A percentile compares a stretch with the other conserved stretches of the same genome.
Conservation (phyloP, 2,797 vertebrate genomes). For the Onychomys torridus region DNA sequence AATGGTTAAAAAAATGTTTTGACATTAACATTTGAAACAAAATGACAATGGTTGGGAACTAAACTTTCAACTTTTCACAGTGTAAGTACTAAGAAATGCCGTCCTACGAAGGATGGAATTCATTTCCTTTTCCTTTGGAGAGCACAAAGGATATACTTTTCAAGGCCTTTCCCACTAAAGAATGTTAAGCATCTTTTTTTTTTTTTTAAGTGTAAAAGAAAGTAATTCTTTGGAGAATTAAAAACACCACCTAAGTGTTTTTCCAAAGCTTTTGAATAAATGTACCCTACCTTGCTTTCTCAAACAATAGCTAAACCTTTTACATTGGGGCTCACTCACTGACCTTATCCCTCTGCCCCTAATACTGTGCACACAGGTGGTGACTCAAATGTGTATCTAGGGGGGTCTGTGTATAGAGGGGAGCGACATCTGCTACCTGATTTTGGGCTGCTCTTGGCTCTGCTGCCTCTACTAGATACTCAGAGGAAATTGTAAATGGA, state of each 20-base stretch:
- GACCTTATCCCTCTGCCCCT: no score
- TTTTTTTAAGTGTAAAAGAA: no score
- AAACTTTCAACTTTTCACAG: constrained; percentile 41
- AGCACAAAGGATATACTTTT: constrained; percentile 42
- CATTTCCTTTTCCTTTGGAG: constrained; percentile 25
- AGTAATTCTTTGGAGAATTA: constrained; percentile 51
- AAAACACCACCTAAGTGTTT: constrained; percentile 34
- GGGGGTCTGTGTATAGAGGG: not conserved
- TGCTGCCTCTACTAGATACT: not conserved
- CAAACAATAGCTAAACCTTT: not conserved
- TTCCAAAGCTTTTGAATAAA: constrained; percentile 58
- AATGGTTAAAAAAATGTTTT: constrained; percentile 37
- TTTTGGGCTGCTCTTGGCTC: not conserved
- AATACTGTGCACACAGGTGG: not conserved
- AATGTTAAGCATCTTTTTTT: not conserved
- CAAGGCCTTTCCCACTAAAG: constrained; percentile 43
- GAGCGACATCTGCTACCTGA: not conserved
- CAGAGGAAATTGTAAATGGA: not conserved
- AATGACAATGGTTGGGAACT: constrained; percentile 17
- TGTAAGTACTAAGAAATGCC: constrained; percentile 11
- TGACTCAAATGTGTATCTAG: not conserved
- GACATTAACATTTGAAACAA: constrained; percentile 56
- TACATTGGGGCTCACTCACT: not conserved
- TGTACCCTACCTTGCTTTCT: not conserved
- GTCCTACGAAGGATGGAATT: not conserved